Evolutionary conservation across 1,140 invertebrate species (phyloP), one percentile per base, ranked within the genome.

Genomic region (Ceratina australensis): DNA sequence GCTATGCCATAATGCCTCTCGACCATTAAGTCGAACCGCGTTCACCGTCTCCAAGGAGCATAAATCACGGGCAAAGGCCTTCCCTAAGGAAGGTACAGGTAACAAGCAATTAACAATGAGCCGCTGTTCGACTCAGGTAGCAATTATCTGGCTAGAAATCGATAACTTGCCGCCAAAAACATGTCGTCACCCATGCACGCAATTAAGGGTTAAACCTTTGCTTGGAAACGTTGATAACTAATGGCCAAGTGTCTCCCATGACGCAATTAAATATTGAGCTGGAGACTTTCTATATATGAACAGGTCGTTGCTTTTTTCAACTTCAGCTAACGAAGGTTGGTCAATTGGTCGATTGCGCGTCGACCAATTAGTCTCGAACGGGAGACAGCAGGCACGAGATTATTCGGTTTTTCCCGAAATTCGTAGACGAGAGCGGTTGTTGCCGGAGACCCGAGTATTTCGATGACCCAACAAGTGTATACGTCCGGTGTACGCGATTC

Each of bases 71-170:
- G 18, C 15, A 26, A 59, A 72, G 49, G 50, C 73, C 33, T 10
- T 22, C 42, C 33, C 59, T n/a, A 2, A 22, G 24, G n/a, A 18
- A 59, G 54, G 76, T 60, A 72, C 65, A 42, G 67, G 68, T 80
- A 80, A 80, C 75, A 60, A 80, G 52, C 79, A 64, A 68, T 72
- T 78, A 80, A 72, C 79, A 78, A 80, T 60, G 67, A 78, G 49
- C 26, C 56, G 28, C 5, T n/a, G 54, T 42, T 69, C 47, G 75
- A 49, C 59, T 56, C 57, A n/a, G 42, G 2, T 33, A 18, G 65
- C 63, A 60, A 76, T 79, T 68, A 75, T 75, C 61, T 33, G 3
- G 20, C n/a, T 5, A 10, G 22, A 52, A 56, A 42, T 64, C 76
- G 57, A 72, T 63, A 56, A 72, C 15, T 78, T n/a, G 49, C 52